These are phyloP conservation scores for Cistogaster globosa DNA, from an alignment of 2,888 invertebrate species.

Conservation along the genomic window DNA sequence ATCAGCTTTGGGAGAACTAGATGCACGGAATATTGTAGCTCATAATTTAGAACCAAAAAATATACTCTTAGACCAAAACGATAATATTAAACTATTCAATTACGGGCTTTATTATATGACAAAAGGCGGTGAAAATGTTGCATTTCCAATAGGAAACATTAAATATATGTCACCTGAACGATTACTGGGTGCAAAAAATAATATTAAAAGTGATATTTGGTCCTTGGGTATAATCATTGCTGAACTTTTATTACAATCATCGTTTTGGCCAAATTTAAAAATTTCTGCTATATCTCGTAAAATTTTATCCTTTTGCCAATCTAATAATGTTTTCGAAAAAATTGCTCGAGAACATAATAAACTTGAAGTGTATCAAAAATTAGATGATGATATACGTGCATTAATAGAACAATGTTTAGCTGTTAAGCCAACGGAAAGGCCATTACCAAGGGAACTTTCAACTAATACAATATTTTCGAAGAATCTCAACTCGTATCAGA, in stretches of 20 bases:
- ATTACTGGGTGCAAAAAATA: constrained; percentile 86
- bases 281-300: constrained; percentile 89
- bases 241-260: constrained; percentile 89
- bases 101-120: constrained; percentile 98
- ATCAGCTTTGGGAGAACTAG: constrained; percentile 88
- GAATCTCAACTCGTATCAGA: constrained; percentile 79
- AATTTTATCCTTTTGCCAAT: constrained; percentile 85
- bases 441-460: constrained; percentile 86
- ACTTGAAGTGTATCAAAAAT: constrained; percentile 77
- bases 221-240: constrained; percentile 94
- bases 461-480: constrained; percentile 84
- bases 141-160: constrained; percentile 93
- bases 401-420: constrained; percentile 89
- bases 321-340: constrained; percentile 85
- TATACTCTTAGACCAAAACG: constrained; percentile 89
- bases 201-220: constrained; percentile 95
- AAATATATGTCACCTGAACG: constrained; percentile 93
- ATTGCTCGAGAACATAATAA: constrained; percentile 91
- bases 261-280: constrained; percentile 89
- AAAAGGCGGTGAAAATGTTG: constrained; percentile 91
- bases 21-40: constrained; percentile 89
- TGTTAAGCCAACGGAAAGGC: constrained; percentile 86
- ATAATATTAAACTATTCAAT: constrained; percentile 93
- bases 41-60: constrained; percentile 92
- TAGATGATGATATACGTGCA: constrained; percentile 79